Conservation (phyloP, 2,797 vertebrate genomes). For the Clarias laeviceps region DNA sequence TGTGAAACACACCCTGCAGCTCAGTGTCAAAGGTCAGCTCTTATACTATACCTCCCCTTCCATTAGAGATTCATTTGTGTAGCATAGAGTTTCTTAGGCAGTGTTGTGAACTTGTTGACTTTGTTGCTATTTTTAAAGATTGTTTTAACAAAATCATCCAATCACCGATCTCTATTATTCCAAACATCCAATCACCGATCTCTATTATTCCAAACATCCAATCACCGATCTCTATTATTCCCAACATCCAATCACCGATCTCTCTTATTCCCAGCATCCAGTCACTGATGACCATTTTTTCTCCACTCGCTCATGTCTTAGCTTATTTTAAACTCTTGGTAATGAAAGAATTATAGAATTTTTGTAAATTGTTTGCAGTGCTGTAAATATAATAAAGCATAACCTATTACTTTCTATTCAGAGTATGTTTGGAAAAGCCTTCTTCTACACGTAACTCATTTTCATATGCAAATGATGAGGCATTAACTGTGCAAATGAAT, state of each 20-base stretch:
- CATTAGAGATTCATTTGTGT: not conserved
- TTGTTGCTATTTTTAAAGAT: no score
- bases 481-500: not conserved
- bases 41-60: not conserved
- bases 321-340: not conserved
- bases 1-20: slow-evolving; percentile 75
- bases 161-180: not conserved
- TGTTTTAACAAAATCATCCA: not conserved
- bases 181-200: not conserved
- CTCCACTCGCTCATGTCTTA: not conserved
- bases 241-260: not conserved
- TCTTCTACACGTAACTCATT: not conserved
- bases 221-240: not conserved
- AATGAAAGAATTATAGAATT: not conserved
- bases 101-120: not conserved
- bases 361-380: not conserved
- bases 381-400: not conserved
- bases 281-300: not conserved
- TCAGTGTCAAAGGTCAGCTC: slow-evolving; percentile 88
- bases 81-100: not conserved
- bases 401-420: not conserved
- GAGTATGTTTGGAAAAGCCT: not conserved
- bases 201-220: not conserved
- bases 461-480: not conserved
- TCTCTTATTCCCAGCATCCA: not conserved